phyloP scores from a whole-genome alignment of 1,140 invertebrate genomes.

The Euwallacea fornicatus region DNA sequence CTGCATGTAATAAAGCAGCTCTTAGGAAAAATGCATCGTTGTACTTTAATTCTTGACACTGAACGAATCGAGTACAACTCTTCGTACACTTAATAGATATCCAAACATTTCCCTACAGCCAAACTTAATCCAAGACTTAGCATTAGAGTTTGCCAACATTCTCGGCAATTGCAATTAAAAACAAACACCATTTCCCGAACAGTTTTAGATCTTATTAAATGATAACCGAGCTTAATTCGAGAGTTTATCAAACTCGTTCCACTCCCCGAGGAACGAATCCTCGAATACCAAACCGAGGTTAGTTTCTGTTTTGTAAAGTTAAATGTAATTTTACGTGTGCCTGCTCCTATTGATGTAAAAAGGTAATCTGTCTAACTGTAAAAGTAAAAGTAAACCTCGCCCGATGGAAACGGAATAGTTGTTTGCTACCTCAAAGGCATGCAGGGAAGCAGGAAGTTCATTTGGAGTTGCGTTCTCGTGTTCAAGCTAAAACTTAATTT shows the following conservation, averaged over 20 bases:
- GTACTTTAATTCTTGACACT: no score
- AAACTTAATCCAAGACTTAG: not conserved
- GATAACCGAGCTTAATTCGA: constrained; percentile 14
- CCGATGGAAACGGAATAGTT: not conserved
- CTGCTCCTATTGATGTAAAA: constrained; percentile 22
- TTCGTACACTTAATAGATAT: no score
- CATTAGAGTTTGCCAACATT: not conserved
- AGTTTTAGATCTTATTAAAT: constrained; percentile 17
- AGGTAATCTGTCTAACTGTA: constrained; percentile 28
- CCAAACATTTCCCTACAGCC: not conserved
- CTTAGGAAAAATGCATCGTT: no score
- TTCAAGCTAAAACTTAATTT: no score
- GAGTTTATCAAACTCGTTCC: constrained; percentile 18
- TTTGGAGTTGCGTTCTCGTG: no score
- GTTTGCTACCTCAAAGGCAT: not conserved
- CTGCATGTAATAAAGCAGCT: no score
- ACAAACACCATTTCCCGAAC: constrained; percentile 12
- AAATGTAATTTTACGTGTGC: constrained; percentile 31
- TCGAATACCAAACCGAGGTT: constrained; percentile 14
- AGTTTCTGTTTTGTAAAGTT: constrained; percentile 26
- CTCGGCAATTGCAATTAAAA: constrained; percentile 12
- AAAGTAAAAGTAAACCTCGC: constrained; percentile 12
- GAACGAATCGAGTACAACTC: no score
- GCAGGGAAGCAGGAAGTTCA: no score
- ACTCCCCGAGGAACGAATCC: not conserved